phyloP scores from a whole-genome alignment of 2,797 vertebrate genomes.

The Lagocephalus sceleratus region DNA sequence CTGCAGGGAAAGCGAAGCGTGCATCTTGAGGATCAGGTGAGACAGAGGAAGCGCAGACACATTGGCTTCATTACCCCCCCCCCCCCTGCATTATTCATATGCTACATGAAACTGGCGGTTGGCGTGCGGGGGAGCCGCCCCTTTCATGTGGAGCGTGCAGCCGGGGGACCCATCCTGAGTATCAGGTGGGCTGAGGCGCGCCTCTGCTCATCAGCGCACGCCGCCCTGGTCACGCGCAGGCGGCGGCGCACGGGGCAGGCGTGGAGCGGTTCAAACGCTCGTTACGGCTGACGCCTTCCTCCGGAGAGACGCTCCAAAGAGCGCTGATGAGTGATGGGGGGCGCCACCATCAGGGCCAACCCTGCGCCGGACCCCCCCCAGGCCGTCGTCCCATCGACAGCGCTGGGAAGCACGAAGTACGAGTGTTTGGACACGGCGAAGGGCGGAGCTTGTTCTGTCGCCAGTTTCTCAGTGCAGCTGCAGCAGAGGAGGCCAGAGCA shows the following conservation, averaged over 20 bases:
- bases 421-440: too few species aligned
- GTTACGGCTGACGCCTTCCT: slow-evolving; percentile 1
- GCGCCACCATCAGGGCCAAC: too few species aligned
- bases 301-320: too few species aligned
- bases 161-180: slow-evolving; percentile 33
- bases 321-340: too few species aligned
- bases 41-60: slow-evolving; percentile 42
- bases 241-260: slow-evolving; percentile 15
- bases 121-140: slow-evolving; percentile 23
- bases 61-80: slow-evolving; percentile 37
- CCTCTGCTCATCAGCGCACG: slow-evolving; percentile 40
- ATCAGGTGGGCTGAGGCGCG: slow-evolving; percentile 32
- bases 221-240: slow-evolving; percentile 13
- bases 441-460: too few species aligned
- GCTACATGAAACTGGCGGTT: slow-evolving; percentile 44
- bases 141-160: slow-evolving; percentile 42
- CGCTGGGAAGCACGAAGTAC: too few species aligned
- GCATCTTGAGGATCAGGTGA: slow-evolving; percentile 37
- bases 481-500: too few species aligned
- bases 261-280: slow-evolving; percentile 15
- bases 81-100: slow-evolving; percentile 59
- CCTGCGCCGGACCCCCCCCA: too few species aligned
- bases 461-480: too few species aligned
- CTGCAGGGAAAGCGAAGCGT: slow-evolving; percentile 45
- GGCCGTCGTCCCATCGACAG: too few species aligned